Evolutionary conservation across 2,113 vertebrate genomes (phyloP).

Genomic region (Amphilophus citrinellus): DNA sequence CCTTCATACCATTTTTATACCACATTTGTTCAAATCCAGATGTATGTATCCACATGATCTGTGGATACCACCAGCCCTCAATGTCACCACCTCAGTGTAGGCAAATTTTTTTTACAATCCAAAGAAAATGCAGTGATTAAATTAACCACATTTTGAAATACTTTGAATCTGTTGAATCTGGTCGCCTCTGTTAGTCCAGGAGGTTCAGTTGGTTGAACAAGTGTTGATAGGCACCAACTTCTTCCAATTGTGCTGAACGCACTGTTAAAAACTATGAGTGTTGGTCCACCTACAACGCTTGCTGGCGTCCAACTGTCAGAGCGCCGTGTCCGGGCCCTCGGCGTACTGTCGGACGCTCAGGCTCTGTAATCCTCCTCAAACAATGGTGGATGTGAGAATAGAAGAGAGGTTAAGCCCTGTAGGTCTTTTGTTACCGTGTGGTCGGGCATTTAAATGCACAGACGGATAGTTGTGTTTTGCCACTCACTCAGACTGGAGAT

Average conservation of each 20-base stretch:
- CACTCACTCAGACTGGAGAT: neutral
- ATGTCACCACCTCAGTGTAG: too few relatives aligned
- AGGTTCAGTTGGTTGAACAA: conserved; percentile 17
- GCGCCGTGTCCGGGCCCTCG: conserved; percentile 27
- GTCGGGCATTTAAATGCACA: conserved; percentile 36
- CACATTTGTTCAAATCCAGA: too few relatives aligned
- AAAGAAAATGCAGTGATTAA: too few relatives aligned
- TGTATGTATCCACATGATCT: too few relatives aligned
- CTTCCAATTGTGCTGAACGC: conserved; percentile 50
- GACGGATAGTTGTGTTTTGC: neutral
- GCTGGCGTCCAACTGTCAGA: conserved; percentile 26
- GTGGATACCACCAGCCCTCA: too few relatives aligned
- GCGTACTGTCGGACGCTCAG: conserved; percentile 48
- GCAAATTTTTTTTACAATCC: too few relatives aligned
- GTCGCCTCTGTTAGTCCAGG: neutral
- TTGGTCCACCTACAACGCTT: conserved; percentile 32
- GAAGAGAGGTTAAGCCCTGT: conserved; percentile 49
- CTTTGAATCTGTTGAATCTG: neutral
- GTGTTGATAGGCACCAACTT: conserved; percentile 35
- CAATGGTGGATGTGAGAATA: conserved; percentile 66
- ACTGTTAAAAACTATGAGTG: conserved; percentile 39
- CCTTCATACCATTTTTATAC: too few relatives aligned
- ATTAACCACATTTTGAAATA: too few relatives aligned
- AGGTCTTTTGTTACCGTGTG: conserved; percentile 44
- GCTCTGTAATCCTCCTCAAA: conserved; percentile 68